Evolutionary conservation across 64 coral and sea anemone species (phyloP), one percentile per base, ranked within the genome.

Genomic region (Pocillopora damicornis): DNA sequence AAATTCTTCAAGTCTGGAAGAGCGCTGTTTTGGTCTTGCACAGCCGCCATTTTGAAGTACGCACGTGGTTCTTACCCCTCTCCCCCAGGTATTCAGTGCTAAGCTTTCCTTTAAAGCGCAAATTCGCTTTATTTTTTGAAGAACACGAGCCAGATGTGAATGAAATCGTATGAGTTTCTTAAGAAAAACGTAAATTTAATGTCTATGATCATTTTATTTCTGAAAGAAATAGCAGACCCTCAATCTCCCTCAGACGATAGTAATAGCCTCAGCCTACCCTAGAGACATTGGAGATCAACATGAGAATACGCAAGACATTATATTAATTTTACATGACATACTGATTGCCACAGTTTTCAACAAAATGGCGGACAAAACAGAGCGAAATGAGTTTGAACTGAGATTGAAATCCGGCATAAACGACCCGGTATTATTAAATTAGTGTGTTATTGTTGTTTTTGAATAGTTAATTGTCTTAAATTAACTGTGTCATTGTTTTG

Each of bases 1-100:
- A 99, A 84, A 87, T 99, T 99, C 75, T 95, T 99, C 78, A 99
- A 90, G 57, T 88, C 83, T 87, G 97, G 97, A 76, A 89, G 35
- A 60, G 83, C 45, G n/a, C 14, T 95, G 56, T 88, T 68, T 86
- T 58, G 63, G 9, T 79, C 80, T 23, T 86, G 58, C 4, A 45
- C 87, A 16, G 82, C 88, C 67, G 89, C 89, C 92, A 94, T 98
- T 69, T 94, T 98, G 80, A 58, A 87, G 60, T 20, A 63, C 59
- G 59, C 94, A 95, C 94, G 94, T 92, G 93, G 35, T 23, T 88
- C 30, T 86, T 36, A 37, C 86, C 66, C 64, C 22, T 60, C 22
- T 25, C 77, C 77, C 77, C 63, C 5, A 51, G 13, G 34, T 35
- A 63, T 35, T 30, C 11, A 71, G 11, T 30, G 67, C 25, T 20